phyloP scores from a whole-genome alignment of 2,888 invertebrate genomes.

The Chrysolina oricalcia region DNA sequence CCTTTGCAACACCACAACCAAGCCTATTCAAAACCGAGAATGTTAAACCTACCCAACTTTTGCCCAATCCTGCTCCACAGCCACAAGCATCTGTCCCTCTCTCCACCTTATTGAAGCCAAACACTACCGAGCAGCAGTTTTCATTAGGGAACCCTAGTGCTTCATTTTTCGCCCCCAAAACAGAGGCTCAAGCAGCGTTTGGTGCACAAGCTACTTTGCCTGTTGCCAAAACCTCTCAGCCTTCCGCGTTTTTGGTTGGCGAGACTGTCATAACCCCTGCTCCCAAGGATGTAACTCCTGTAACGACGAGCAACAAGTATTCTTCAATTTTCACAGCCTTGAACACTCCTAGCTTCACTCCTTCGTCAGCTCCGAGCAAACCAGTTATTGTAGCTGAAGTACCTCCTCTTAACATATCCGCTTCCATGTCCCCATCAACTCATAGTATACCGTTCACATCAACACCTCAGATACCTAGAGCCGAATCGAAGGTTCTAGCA shows the following conservation, averaged over 20 bases:
- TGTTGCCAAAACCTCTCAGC: slow-evolving; percentile 48
- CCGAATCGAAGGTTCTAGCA: slow-evolving; percentile 28
- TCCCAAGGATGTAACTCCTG: slow-evolving; percentile 34
- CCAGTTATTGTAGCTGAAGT: slow-evolving; percentile 43
- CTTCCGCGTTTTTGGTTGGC: slow-evolving; percentile 51
- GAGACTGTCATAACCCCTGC: slow-evolving; percentile 55
- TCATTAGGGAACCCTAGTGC: slow-evolving; percentile 39
- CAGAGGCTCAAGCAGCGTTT: slow-evolving; percentile 50
- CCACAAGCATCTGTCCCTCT: slow-evolving; percentile 9
- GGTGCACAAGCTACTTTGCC: slow-evolving; percentile 56
- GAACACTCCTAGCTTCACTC: slow-evolving; percentile 37
- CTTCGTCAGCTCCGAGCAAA: slow-evolving; percentile 42
- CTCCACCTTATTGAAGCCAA: slow-evolving; percentile 28
- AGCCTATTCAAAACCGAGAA: neutral
- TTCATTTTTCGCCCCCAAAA: slow-evolving; percentile 41
- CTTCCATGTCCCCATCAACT: neutral
- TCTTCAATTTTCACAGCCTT: slow-evolving; percentile 53
- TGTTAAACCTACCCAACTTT: neutral
- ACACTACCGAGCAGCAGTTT: slow-evolving; percentile 25
- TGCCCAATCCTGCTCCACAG: neutral
- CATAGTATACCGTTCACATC: neutral
- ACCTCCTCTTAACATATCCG: neutral
- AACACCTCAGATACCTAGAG: neutral
- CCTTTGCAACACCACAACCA: neutral
- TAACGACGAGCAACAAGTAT: slow-evolving; percentile 47